Evolutionary conservation across 2,113 vertebrate genomes (phyloP).

Genomic region (Festucalex cinctus): DNA sequence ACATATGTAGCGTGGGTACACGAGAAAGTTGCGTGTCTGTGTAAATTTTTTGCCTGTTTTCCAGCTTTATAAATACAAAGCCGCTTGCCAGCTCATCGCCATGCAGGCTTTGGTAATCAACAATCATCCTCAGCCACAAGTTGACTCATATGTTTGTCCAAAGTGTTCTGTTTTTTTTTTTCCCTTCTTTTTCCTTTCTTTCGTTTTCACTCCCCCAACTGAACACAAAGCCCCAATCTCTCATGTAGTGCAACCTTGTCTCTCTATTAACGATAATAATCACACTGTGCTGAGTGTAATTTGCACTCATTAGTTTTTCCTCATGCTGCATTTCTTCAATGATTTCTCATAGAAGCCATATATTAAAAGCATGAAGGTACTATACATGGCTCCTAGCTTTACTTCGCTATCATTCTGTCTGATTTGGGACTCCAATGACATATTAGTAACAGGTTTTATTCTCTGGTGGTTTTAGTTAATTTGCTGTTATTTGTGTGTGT

Average conservation of each 20-base stretch:
- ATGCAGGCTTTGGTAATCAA: conserved; percentile 65
- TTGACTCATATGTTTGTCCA: conserved; percentile 63
- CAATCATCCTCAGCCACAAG: conserved; percentile 68
- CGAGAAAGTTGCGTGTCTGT: conserved; percentile 25
- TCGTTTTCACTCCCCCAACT: neutral
- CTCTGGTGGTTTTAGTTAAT: neutral
- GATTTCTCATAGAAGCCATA: too few relatives aligned
- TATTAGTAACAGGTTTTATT: neutral
- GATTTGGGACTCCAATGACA: too few relatives aligned
- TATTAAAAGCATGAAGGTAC: too few relatives aligned
- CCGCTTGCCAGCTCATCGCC: conserved; percentile 38
- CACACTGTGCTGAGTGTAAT: neutral
- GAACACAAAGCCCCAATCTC: neutral
- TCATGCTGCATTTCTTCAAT: too few relatives aligned
- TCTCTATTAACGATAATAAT: neutral
- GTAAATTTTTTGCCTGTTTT: conserved; percentile 34
- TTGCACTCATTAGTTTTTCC: neutral
- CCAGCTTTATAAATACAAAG: conserved; percentile 30
- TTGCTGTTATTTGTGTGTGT: neutral
- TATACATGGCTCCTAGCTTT: too few relatives aligned
- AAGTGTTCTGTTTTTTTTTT: neutral
- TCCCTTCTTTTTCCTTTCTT: neutral
- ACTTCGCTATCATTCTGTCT: too few relatives aligned
- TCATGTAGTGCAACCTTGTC: neutral
- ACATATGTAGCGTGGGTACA: conserved; percentile 9